Conservation (phyloP, 2,888 invertebrate genomes). For the Fragum whitleyi region DNA sequence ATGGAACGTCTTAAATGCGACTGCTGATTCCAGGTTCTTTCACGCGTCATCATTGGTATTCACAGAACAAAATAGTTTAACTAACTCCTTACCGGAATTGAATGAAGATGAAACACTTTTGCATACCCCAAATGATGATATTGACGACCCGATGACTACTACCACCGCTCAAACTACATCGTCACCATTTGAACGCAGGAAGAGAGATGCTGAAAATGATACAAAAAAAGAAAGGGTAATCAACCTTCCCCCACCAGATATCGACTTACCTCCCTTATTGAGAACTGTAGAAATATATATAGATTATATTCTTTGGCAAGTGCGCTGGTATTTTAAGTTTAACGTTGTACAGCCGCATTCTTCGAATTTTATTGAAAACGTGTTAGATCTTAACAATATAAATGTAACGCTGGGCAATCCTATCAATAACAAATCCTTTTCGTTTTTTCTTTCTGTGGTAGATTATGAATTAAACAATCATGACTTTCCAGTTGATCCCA, state of each 20-base stretch:
- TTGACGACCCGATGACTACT: no score
- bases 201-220: no score
- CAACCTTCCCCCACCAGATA: no score
- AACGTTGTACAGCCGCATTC: background rate
- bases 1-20: background rate
- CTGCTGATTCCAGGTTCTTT: background rate
- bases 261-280: no score
- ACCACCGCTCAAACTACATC: no score
- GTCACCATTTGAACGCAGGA: no score
- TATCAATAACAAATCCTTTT: background rate
- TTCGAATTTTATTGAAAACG: background rate
- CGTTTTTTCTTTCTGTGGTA: background rate
- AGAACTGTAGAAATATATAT: background rate
- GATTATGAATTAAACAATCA: background rate
- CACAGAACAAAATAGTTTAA: background rate
- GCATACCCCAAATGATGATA: no score
- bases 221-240: no score
- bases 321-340: background rate
- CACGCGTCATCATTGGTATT: background rate
- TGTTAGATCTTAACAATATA: background rate
- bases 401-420: background rate
- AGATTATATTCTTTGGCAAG: constrained; percentile 2
- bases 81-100: no score
- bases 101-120: no score
- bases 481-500: background rate